Evolutionary conservation across 53 echinoderm and acorn worm species (phyloP).

Genomic region (Actinopyga echinites): DNA sequence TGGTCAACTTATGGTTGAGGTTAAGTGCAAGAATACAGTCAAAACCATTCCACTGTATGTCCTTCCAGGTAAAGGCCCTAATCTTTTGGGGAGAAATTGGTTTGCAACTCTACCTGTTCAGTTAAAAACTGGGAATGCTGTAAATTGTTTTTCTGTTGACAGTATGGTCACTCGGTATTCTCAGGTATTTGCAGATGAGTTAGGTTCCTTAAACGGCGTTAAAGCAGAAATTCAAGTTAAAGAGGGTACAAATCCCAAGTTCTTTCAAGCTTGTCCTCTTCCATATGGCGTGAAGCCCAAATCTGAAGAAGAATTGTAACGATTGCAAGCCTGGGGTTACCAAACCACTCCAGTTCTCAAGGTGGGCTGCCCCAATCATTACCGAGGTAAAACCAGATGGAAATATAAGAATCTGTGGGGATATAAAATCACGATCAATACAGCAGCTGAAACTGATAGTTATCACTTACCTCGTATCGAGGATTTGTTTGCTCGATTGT

Average conservation of each 20-base stretch:
- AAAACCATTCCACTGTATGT: background rate
- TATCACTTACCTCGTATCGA: conserved; percentile 35
- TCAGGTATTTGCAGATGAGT: conserved; percentile 34
- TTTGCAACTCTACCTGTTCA: background rate
- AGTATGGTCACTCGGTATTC: background rate
- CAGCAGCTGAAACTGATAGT: background rate
- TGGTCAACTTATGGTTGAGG: conserved; percentile 2
- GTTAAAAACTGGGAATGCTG: background rate
- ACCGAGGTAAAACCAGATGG: conserved; percentile 33
- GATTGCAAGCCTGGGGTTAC: conserved; percentile 31
- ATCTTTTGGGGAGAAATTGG: conserved; percentile 3
- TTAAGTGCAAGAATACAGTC: background rate
- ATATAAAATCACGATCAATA: conserved; percentile 51
- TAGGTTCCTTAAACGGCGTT: conserved; percentile 34
- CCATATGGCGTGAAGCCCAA: conserved; percentile 40
- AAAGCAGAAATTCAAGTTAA: conserved; percentile 16
- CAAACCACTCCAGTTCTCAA: conserved; percentile 33
- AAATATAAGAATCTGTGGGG: conserved; percentile 36
- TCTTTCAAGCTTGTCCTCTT: conserved; percentile 42
- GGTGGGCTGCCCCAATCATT: conserved; percentile 50
- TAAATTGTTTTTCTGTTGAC: background rate
- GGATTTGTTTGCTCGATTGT: conserved; percentile 50
- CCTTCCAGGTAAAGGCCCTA: background rate
- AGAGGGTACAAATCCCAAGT: conserved; percentile 6
- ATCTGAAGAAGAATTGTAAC: conserved; percentile 51